Evolutionary conservation across 2,797 vertebrate species (phyloP), one percentile per base, ranked within the genome.

Genomic region (Tiaroga cobitis): DNA sequence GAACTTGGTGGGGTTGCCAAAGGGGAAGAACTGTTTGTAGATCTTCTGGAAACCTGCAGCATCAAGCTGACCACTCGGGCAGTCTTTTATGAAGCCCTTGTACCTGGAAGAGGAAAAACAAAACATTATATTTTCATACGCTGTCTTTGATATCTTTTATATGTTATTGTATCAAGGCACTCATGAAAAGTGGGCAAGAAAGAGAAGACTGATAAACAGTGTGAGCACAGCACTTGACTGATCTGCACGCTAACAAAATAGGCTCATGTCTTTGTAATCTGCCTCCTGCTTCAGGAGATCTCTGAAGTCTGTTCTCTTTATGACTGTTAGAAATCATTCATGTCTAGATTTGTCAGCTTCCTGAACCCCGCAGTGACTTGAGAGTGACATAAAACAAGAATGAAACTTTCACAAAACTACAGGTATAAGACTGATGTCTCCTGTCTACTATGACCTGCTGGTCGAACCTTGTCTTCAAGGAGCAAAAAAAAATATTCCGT

Each of bases 71-170:
- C 98, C 98, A 0, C 97, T 99, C 46, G 98, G 97, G 83, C 98
- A 99, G 87, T 99, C 98, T 92, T 99, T 99, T 88, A 99, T 99
- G 90, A 99, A 99, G 90, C 98, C 98, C 92, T 99, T 98, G 92
- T 99, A 99, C 98, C 98, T 99, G 92, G 0, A 29, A 90, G 51
- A 86, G 8, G 39, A 83, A 34, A 49, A 70, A 6, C 11, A 51
- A 75, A 51, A 56, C 18, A 63, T 29, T 29, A 73, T 19, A 5
- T n/a, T 77, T 34, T 32, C 67, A 69, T 19, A 69, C 21, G 51
- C 29, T 34, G 59, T 67, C 39, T 63, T 79, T 46, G 32, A 19
- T 46, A 46, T 73, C 41, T 29, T n/a, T 46, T 70, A 21, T 70
- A 26, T 29, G 24, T 46, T 29, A 9, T 75, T 13, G n/a, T 74